phyloP scores from a whole-genome alignment of 2,888 invertebrate species.

The Disparrhopalites patrizii region DNA sequence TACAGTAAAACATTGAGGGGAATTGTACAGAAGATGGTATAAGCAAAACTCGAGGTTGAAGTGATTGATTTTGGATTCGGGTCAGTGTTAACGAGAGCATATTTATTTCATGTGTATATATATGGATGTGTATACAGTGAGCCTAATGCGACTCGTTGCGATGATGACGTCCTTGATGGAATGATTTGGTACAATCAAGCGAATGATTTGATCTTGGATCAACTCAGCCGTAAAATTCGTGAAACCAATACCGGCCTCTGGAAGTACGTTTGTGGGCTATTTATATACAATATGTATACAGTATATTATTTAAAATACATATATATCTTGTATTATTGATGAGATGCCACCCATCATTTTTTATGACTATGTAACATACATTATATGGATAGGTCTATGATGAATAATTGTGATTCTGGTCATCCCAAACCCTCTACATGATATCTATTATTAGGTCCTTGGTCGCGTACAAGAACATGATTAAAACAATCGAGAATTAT shows the following conservation, averaged over 20 bases:
- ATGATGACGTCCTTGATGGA: slow-evolving; percentile 47
- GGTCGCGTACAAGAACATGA: slow-evolving; percentile 54
- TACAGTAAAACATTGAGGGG: no score
- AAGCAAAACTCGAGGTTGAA: no score
- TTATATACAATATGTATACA: not conserved
- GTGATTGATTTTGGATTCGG: no score
- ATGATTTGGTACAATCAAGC: slow-evolving; percentile 51
- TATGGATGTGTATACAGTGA: slow-evolving; percentile 24
- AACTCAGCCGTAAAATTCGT: slow-evolving; percentile 49
- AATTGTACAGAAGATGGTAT: no score
- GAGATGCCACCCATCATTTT: not conserved
- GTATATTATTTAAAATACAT: not conserved
- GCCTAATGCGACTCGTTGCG: slow-evolving; percentile 28
- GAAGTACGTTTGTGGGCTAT: slow-evolving; percentile 44
- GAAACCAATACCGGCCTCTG: slow-evolving; percentile 50
- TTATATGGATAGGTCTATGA: no score
- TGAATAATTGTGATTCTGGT: no score
- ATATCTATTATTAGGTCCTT: slow-evolving; percentile 50
- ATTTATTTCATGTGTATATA: not conserved
- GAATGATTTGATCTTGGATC: slow-evolving; percentile 50
- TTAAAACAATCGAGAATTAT: slow-evolving; percentile 54
- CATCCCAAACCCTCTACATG: no score
- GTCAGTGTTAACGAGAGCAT: no score
- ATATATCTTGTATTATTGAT: not conserved
- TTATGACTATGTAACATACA: not conserved